Percentiles rank a stretch among this genome's conserved stretches.
Conservation (phyloP, 2,888 invertebrate species). For the Anodontia alba region DNA sequence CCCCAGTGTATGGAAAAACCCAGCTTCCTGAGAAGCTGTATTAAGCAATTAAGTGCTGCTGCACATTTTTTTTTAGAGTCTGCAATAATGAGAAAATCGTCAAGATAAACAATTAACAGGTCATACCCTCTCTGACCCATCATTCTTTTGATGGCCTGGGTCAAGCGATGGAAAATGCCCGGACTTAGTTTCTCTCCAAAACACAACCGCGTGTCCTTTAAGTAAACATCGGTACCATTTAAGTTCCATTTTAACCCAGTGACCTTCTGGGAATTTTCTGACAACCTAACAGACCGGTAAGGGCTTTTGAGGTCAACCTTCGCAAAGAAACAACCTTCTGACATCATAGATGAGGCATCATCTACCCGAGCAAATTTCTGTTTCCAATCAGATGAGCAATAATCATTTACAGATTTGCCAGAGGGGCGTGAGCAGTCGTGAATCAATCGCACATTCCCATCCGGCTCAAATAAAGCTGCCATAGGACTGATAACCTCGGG, state of each 20-base stretch:
- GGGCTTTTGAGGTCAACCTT: constrained; percentile 30
- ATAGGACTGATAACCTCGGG: constrained; percentile 24
- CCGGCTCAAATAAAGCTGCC: constrained; percentile 16
- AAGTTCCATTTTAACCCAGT: constrained; percentile 24
- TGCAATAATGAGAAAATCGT: constrained; percentile 11
- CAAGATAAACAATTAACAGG: constrained; percentile 14
- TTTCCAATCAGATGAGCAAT: constrained; percentile 15
- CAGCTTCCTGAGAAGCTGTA: constrained; percentile 23
- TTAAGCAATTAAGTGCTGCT: too few relatives aligned
- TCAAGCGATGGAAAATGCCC: too few relatives aligned
- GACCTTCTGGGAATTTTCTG: background rate
- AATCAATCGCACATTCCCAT: constrained; percentile 31
- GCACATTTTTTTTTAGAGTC: constrained; percentile 13
- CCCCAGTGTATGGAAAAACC: constrained; percentile 36
- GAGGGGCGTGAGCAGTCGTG: constrained; percentile 30
- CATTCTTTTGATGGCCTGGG: too few relatives aligned
- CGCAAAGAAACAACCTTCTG: too few relatives aligned
- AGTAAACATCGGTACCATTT: background rate
- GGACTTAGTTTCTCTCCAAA: constrained; percentile 32
- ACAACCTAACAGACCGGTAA: constrained; percentile 23
- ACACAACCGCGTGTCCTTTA: constrained; percentile 19
- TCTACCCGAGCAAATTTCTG: too few relatives aligned
- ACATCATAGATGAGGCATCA: too few relatives aligned
- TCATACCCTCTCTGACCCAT: too few relatives aligned
- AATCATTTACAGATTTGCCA: constrained; percentile 26